Evolutionary conservation across 2,113 vertebrate genomes (phyloP).

Genomic region (Falcunculus frontatus): DNA sequence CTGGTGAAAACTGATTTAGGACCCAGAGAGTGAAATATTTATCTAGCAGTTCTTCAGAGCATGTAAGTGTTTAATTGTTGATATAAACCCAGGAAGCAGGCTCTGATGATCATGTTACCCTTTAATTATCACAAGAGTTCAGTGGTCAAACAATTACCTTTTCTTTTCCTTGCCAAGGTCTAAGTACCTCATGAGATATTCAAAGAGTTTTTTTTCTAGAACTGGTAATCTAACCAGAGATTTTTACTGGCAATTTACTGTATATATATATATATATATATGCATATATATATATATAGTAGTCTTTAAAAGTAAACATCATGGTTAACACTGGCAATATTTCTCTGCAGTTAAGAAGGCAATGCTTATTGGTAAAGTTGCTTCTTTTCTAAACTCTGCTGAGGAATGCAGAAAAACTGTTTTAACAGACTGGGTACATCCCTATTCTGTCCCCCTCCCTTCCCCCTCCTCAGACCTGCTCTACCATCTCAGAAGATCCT

Average conservation of each 20-base stretch:
- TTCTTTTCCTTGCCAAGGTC: background rate
- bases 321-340: background rate
- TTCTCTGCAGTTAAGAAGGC: background rate
- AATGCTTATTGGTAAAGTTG: background rate
- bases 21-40: background rate
- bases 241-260: background rate
- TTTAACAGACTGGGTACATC: background rate
- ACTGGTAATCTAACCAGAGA: background rate
- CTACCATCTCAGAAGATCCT: background rate
- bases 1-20: background rate
- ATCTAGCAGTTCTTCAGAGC: background rate
- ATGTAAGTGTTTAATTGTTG: background rate
- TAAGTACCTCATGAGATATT: background rate
- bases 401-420: background rate
- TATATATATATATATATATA: background rate
- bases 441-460: background rate
- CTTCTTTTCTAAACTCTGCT: background rate
- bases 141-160: background rate
- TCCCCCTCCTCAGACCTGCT: background rate
- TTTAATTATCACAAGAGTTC: background rate
- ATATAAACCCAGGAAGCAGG: background rate
- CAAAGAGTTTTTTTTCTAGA: background rate
- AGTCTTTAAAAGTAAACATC: background rate
- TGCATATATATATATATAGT: no score
- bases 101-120: background rate